Conservation (phyloP, 2,113 vertebrate species). For the Trochalopteron elliotii region DNA sequence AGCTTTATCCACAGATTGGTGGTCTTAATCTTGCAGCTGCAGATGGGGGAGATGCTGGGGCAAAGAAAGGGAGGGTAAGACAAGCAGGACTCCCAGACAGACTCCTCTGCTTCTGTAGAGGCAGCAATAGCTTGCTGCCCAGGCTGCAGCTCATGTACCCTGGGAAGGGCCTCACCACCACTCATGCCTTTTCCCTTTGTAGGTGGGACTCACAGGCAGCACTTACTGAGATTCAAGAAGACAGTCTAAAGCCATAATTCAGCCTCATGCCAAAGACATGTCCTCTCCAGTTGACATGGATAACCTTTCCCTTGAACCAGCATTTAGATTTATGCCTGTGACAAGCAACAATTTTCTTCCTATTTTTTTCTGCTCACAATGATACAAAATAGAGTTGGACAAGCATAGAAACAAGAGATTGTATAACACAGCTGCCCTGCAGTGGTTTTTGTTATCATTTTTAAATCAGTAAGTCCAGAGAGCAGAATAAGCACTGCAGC, state of each 20-base stretch:
- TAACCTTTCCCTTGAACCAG: background rate
- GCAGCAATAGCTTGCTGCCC: background rate
- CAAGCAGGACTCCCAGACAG: background rate
- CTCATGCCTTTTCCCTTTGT: background rate
- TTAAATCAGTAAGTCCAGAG: background rate
- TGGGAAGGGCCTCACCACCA: background rate
- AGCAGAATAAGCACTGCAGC: background rate
- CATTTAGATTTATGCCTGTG: background rate
- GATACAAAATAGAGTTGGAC: background rate
- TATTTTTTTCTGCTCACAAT: background rate
- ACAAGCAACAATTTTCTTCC: background rate
- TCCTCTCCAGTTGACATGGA: background rate
- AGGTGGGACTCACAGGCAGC: background rate
- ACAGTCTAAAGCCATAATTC: background rate
- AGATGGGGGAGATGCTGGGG: background rate
- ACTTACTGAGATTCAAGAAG: background rate
- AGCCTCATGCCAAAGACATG: background rate
- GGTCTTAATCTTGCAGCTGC: background rate
- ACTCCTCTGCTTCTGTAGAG: fast-evolving
- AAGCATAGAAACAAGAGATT: background rate
- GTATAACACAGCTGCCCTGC: background rate
- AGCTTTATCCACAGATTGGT: background rate
- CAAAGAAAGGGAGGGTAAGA: background rate
- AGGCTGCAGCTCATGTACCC: fast-evolving
- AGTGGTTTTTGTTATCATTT: background rate